Conservation (phyloP, 2,113 vertebrate species). For the Pluvialis apricaria region DNA sequence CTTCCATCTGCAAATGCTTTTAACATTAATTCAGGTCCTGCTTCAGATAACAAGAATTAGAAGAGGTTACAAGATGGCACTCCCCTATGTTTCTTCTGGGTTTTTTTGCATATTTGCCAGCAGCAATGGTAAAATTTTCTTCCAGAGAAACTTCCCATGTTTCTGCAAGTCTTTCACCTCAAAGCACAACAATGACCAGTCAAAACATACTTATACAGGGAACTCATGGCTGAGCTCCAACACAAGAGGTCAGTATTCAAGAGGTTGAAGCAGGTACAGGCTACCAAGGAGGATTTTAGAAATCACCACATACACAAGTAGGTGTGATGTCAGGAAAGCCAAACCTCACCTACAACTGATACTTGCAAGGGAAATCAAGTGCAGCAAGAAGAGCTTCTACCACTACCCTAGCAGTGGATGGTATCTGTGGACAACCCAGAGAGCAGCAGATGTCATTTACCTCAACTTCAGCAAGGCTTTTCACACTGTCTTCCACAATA, state of each 20-base stretch:
- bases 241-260: not conserved
- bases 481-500: not conserved
- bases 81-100: not conserved
- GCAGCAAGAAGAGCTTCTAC: not conserved
- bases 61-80: not conserved
- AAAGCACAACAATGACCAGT: not conserved
- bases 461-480: not conserved
- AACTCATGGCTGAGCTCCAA: not conserved
- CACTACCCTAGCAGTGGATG: not conserved
- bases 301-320: not conserved
- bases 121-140: not conserved
- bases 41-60: not conserved
- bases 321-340: not conserved
- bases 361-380: not conserved
- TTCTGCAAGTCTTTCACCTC: not conserved
- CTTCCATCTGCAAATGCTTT: not conserved
- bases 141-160: not conserved
- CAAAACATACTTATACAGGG: not conserved
- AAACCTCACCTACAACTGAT: not conserved
- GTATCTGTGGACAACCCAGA: not conserved
- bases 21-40: not conserved
- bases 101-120: not conserved
- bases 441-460: not conserved
- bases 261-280: not conserved
- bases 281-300: not conserved